phyloP scores from a whole-genome alignment of 2,888 invertebrate genomes.

The Tholera decimalis region DNA sequence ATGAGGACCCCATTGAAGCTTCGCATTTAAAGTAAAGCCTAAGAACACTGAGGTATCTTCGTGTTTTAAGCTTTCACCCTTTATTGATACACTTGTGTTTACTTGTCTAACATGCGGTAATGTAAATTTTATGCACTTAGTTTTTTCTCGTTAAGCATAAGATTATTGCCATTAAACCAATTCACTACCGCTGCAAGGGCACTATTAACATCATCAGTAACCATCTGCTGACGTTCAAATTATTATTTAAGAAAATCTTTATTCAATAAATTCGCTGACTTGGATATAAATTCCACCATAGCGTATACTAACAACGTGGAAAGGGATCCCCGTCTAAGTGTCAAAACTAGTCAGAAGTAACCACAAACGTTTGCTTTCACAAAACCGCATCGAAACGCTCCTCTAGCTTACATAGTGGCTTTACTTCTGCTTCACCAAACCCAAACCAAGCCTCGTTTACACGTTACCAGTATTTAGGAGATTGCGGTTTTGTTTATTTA shows the following conservation, averaged over 20 bases:
- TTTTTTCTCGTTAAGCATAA: too few species aligned
- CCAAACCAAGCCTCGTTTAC: constrained; percentile 30
- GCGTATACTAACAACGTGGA: constrained; percentile 6
- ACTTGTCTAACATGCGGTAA: too few species aligned
- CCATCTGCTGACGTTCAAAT: too few species aligned
- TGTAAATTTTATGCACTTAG: too few species aligned
- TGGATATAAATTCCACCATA: constrained; percentile 1
- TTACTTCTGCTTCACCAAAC: constrained; percentile 40
- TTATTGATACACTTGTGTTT: too few species aligned
- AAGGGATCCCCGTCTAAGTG: constrained; percentile 39
- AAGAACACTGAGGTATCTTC: too few species aligned
- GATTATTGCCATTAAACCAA: too few species aligned
- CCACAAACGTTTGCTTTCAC: constrained; percentile 56
- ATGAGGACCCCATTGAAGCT: too few species aligned
- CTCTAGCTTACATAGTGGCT: constrained; percentile 37
- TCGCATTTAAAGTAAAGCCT: too few species aligned
- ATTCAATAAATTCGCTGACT: constrained; percentile 1
- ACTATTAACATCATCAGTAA: too few species aligned
- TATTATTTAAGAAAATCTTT: not conserved
- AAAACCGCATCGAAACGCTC: constrained; percentile 52
- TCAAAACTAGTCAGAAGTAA: constrained; percentile 48
- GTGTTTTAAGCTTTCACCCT: too few species aligned
- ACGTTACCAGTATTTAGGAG: constrained; percentile 10
- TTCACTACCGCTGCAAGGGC: too few species aligned
- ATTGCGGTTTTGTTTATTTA: constrained; percentile 7